These are phyloP conservation scores for Dipodomys stephensi DNA, from an alignment of 2,113 vertebrate species.

Conservation along the genomic window DNA sequence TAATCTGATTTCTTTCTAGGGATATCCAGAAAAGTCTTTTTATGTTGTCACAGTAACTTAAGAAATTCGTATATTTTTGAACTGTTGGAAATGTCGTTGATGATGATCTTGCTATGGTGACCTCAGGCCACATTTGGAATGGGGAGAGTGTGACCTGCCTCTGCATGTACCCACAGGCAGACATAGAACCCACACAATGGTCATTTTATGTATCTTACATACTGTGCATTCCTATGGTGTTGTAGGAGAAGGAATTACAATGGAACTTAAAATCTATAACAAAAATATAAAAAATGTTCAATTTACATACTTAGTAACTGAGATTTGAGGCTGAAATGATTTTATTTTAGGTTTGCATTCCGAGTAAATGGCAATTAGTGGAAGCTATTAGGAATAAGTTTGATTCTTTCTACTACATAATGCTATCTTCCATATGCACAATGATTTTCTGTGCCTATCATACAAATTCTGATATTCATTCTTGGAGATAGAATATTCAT, in stretches of 20 bases:
- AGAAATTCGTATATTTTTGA: conserved; percentile 10
- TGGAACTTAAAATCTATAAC: neutral
- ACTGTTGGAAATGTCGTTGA: neutral
- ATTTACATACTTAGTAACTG: neutral
- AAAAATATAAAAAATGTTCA: conserved; percentile 7
- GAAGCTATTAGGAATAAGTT: neutral
- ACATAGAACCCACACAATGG: accelerated
- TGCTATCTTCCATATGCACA: neutral
- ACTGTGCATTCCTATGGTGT: neutral
- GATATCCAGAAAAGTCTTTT: neutral
- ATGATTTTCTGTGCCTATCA: neutral
- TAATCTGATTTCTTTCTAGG: neutral
- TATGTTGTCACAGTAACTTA: neutral
- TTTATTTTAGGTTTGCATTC: neutral
- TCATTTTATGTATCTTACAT: neutral
- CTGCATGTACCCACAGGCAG: accelerated
- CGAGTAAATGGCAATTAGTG: conserved; percentile 1
- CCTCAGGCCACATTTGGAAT: neutral
- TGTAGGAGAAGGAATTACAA: neutral
- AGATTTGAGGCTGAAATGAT: neutral
- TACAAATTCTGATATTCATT: neutral
- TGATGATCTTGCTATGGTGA: neutral
- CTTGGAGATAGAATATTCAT: neutral
- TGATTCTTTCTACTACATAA: neutral
- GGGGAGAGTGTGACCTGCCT: neutral